Conservation (phyloP, 2,888 invertebrate species). For the Lacanobia wlatinum region DNA sequence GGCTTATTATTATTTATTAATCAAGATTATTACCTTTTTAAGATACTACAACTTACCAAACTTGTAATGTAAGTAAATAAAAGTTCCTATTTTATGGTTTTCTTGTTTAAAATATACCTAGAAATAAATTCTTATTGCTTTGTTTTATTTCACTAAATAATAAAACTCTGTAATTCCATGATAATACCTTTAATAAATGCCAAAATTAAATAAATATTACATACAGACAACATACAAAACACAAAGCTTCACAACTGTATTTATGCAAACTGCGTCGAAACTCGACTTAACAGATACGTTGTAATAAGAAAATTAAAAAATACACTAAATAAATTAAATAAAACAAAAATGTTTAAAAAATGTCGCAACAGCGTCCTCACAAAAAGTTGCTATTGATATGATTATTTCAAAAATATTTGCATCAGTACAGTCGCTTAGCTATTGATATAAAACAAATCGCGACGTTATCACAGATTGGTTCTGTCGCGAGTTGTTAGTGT, state of each 20-base stretch:
- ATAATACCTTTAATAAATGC: conserved; percentile 40
- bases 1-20: too few species aligned
- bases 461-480: conserved; percentile 40
- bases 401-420: neutral
- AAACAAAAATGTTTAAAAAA: neutral
- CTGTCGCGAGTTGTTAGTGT: conserved; percentile 24
- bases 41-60: neutral
- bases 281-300: too few species aligned
- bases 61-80: conserved; percentile 9
- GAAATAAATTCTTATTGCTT: neutral
- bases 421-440: conserved; percentile 6
- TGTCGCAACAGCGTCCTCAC: neutral
- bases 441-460: conserved; percentile 12
- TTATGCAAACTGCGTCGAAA: neutral
- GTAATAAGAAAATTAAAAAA: neutral
- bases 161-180: conserved; percentile 17
- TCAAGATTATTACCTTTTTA: neutral
- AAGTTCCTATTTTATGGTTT: conserved; percentile 24
- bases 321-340: neutral
- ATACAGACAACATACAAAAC: conserved; percentile 24
- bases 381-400: neutral
- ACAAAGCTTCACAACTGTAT: neutral
- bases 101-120: neutral
- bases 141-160: conserved; percentile 22
- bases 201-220: conserved; percentile 20